Base-by-base conservation (phyloP, 2,888 invertebrate species). In the Schizaphis graminum region DNA sequence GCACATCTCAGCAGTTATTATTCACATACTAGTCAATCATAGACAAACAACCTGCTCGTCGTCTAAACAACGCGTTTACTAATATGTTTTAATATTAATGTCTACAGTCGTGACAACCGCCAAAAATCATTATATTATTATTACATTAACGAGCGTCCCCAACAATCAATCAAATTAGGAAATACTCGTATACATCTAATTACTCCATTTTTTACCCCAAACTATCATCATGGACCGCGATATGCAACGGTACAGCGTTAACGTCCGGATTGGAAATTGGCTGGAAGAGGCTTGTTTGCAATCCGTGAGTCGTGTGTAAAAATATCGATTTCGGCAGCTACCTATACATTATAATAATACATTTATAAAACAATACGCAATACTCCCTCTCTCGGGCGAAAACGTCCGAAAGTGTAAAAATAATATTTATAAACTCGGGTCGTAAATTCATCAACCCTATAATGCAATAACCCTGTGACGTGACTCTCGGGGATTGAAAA, bases 201-300 rank as follows among this genome's bases (percentile, higher is more conserved):
- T 8, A 21, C 35, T 21, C 35, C 0, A 2, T n/a, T 35, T 35
- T 35, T 77, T 77, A 77, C 8, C 8, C 21, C 77, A 5, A 16
- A 2, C 35, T 35, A 35, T 77, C 77, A 26, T 85, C 86, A 91
- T 91, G 91, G 8, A 91, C 4, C n/a, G 4, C 16, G 21, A 56
- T 67, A 3, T 7, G 4, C 57, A 89, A 86, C 93, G 21, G 94
- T 96, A 96, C 95, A 95, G 95, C 28, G 95, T 96, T 5, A 95
- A 95, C 92, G 96, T 96, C n/a, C 96, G 96, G 84, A 95, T 96
- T 93, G 96, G 96, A 57, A 96, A 96, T 95, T 97, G 97, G 97
- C 96, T 96, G 93, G 96, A 97, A 95, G 96, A 96, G 91, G 95
- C 96, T n/a, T 96, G 96, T 24, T 95, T 96, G n/a, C 96, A 96